Percentiles rank a stretch among this genome's conserved stretches.
phyloP scores from a whole-genome alignment of 92 coral and sea anemone species.

The Muricea muricata region DNA sequence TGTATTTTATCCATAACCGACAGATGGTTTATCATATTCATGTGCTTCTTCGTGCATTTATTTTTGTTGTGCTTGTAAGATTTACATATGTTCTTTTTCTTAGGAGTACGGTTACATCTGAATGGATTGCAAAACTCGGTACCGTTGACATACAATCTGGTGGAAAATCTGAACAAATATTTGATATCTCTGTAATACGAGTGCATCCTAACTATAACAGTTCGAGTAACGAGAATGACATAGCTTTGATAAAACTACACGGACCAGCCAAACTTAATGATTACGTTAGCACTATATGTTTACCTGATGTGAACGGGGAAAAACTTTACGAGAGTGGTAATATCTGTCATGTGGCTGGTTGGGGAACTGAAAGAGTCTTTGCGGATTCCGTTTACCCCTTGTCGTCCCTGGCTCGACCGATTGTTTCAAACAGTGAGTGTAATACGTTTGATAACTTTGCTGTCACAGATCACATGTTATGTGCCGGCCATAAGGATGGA shows the following conservation, averaged over 20 bases:
- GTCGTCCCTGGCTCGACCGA: constrained; percentile 61
- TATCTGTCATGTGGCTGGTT: constrained; percentile 77
- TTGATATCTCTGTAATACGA: constrained; percentile 64
- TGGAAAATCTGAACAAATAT: constrained; percentile 68
- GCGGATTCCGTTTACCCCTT: constrained; percentile 60
- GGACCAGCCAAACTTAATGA: constrained; percentile 60
- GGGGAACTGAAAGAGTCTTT: constrained; percentile 65
- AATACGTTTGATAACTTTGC: constrained; percentile 57
- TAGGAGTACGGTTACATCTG: constrained; percentile 70
- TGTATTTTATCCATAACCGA: too few species aligned
- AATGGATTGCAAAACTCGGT: constrained; percentile 79
- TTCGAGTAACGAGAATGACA: constrained; percentile 72
- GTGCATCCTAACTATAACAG: constrained; percentile 77
- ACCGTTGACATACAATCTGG: constrained; percentile 67
- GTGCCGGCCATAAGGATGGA: constrained; percentile 76
- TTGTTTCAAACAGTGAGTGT: constrained; percentile 73
- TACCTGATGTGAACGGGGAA: constrained; percentile 50
- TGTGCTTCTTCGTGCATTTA: too few species aligned
- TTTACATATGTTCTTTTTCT: background rate
- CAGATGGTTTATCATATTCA: too few species aligned
- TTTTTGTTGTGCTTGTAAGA: background rate
- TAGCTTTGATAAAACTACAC: constrained; percentile 78
- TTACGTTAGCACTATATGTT: constrained; percentile 73
- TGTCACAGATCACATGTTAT: constrained; percentile 75
- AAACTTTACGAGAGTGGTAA: constrained; percentile 57